phyloP scores from a whole-genome alignment of 2,888 invertebrate species.

The Perizoma affinitatum region DNA sequence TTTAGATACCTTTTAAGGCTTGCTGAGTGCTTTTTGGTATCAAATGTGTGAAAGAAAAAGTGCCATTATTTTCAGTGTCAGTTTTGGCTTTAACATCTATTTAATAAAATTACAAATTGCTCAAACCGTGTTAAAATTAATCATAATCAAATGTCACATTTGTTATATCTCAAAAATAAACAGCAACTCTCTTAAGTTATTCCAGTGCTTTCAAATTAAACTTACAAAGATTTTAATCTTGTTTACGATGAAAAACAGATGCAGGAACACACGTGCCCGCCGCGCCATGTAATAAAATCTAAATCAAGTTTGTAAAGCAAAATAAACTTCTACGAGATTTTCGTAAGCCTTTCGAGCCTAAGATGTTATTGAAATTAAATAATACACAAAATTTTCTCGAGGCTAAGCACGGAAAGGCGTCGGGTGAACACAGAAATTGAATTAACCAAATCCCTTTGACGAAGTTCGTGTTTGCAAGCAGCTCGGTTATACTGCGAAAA shows the following conservation, averaged over 20 bases:
- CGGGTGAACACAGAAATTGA: slow-evolving; percentile 69
- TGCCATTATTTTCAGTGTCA: too few species aligned
- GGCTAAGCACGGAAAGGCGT: slow-evolving; percentile 61
- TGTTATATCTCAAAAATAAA: slow-evolving; percentile 9
- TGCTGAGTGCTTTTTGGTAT: too few species aligned
- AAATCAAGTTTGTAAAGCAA: slow-evolving; percentile 51
- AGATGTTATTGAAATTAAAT: slow-evolving; percentile 69
- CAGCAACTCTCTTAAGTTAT: slow-evolving; percentile 6
- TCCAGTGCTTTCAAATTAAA: slow-evolving; percentile 24
- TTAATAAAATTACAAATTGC: too few species aligned
- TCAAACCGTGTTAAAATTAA: too few species aligned
- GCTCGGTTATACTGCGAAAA: slow-evolving; percentile 63
- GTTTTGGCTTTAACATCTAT: too few species aligned
- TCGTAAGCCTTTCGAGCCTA: slow-evolving; percentile 56
- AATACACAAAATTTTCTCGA: slow-evolving; percentile 67
- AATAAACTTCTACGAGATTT: slow-evolving; percentile 55
- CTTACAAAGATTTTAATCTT: slow-evolving; percentile 28
- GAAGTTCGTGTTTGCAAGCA: slow-evolving; percentile 67
- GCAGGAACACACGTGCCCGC: slow-evolving; percentile 39
- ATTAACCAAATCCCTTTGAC: slow-evolving; percentile 73
- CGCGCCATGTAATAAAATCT: slow-evolving; percentile 42
- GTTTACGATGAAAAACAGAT: slow-evolving; percentile 34
- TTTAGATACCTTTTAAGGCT: too few species aligned
- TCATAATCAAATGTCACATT: too few species aligned
- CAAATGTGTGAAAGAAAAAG: too few species aligned